Base-by-base conservation (phyloP, 2,888 invertebrate genomes). In the Harmothoe impar region DNA sequence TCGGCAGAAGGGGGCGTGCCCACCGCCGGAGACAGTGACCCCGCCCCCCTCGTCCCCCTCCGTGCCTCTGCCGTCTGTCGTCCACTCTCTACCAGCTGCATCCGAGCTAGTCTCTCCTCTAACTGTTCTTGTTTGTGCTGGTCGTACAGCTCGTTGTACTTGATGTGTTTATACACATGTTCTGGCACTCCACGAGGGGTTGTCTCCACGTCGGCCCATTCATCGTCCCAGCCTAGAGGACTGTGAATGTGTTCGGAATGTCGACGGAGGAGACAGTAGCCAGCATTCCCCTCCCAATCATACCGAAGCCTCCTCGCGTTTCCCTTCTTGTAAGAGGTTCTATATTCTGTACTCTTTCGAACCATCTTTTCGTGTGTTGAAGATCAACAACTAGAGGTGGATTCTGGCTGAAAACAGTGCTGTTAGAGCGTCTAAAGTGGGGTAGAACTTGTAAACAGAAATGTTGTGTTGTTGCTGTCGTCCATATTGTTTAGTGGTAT, bases 91-190 rank as follows among this genome's bases (percentile, higher is more conserved):
- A 5, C 77, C 5, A 77, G 77, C 77, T 77, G 77, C 25, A 77
- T 1, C 5, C 31, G 25, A 31, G 77, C 77, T 25, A 77, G 25
- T 31, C 77, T 77, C 31, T 77, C 29, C 77, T n/a, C 77, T 17
- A 77, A 31, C 31, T 31, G 77, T 15, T 31, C 25, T 31, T 31
- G 25, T 77, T 77, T 25, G 5, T 25, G 77, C 17, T 31, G 15
- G 77, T 77, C 31, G 17, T 77, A 77, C 29, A 33, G 10, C 12
- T 72, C 52, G 33, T 68, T 68, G 78, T 52, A 78, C 52, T 77
- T 72, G 51, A 78, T 51, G n/a, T 89, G 89, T 78, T 89, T 89
- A 29, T 78, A 78, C 20, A 68, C 54, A 31, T 89, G 89, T 7
- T 12, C 31, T n/a, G 89, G 89, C 5, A 89, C 51, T 1, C 89